Conservation (phyloP, 2,113 vertebrate genomes). For the Coregonus clupeaformis region DNA sequence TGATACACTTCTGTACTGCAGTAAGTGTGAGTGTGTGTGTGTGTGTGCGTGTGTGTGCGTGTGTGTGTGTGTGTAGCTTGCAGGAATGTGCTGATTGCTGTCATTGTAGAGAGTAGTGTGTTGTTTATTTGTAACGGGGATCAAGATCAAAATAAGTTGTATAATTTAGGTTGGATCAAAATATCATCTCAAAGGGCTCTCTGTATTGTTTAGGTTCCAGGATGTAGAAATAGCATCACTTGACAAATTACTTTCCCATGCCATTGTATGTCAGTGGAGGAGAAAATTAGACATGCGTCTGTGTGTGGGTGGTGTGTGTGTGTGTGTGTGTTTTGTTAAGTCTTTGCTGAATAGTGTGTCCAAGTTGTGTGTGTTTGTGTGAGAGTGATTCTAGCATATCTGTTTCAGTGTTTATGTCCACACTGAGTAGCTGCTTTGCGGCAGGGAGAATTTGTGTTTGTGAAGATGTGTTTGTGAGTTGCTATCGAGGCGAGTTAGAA, state of each 20-base stretch:
- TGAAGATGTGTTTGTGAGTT: constrained; percentile 61
- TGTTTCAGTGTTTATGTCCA: constrained; percentile 50
- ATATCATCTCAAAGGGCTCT: constrained; percentile 10
- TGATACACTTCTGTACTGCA: constrained; percentile 26
- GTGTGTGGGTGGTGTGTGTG: constrained; percentile 35
- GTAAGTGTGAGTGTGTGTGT: constrained; percentile 13
- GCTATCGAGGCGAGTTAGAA: constrained; percentile 62
- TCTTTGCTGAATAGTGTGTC: constrained; percentile 42
- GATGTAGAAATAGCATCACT: constrained; percentile 21
- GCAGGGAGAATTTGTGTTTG: constrained; percentile 59
- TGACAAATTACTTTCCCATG: constrained; percentile 29
- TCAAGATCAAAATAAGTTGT: constrained; percentile 18
- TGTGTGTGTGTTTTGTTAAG: constrained; percentile 40
- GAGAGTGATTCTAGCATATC: constrained; percentile 47
- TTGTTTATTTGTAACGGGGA: constrained; percentile 10
- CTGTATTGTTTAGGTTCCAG: constrained; percentile 29
- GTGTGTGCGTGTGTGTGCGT: constrained; percentile 1
- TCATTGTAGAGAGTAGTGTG: constrained; percentile 22
- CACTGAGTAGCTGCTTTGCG: constrained; percentile 44
- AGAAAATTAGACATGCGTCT: constrained; percentile 34
- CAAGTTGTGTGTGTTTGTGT: constrained; percentile 48
- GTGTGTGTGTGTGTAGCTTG: constrained; percentile 13
- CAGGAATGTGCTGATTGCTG: constrained; percentile 42
- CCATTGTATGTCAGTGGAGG: constrained; percentile 22
- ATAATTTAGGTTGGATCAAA: constrained; percentile 29